Evolutionary conservation across 2,113 vertebrate genomes (phyloP), one percentile per base, ranked within the genome.

Genomic region (Phoxinus phoxinus): DNA sequence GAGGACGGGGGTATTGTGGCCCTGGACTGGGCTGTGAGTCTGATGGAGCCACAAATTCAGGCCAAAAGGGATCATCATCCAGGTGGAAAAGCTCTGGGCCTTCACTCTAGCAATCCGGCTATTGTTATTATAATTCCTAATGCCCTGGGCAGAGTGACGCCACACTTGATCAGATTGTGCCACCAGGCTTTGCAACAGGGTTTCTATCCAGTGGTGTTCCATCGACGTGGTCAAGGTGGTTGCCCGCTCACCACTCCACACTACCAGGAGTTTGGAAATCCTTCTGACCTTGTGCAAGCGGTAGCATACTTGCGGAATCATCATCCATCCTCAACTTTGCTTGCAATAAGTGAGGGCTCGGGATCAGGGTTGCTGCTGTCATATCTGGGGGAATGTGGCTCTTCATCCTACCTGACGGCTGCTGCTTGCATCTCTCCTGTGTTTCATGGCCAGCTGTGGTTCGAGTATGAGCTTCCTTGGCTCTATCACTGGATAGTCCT

Each of bases 391-490:
- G 97, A 97, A 87, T 94, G 94, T 5, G 97, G 97, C 30, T 98
- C 96, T 12, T 95, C 96, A 71, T 96, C 96, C 71, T 85, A 90
- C 89, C 84, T 97, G 87, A 93, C 91, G 0, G 96, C 96, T 0
- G 97, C 96, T 0, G 96, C 96, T 87, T 96, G 96, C 92, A 92
- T 98, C 89, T 97, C 97, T 4, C 96, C 97, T 0, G 89, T 97
- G 44, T 95, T 98, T 83, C 92, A 95, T 3, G 96, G 93, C 80
- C 95, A 94, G n/a, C 92, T 94, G 79, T 98, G 97, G 97, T 96
- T 97, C 51, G 95, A 97, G 63, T 90, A 89, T 0, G 90, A 93
- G 51, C 89, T 95, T 80, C 94, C 95, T 48, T 92, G 95, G 86
- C 72, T 94, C 25, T 97, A 97, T 63, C 95, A 93, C 81, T 93